Evolutionary conservation across 2,888 invertebrate genomes (phyloP).

Genomic region (Yponomeuta malinellus): DNA sequence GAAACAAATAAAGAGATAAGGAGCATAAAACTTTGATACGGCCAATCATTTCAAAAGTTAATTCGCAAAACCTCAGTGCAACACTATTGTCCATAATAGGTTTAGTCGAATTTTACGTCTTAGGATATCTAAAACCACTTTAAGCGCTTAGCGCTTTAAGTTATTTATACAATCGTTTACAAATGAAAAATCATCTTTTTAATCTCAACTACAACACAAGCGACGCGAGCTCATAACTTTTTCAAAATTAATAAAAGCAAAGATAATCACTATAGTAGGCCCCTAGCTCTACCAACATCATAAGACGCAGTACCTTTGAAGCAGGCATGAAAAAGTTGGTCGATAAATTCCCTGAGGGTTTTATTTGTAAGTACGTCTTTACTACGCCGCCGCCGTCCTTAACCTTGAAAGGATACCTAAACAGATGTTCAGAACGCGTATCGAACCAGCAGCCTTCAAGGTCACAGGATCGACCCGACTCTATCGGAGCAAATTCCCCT

Average conservation of each 20-base stretch:
- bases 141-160: background rate
- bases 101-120: background rate
- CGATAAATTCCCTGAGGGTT: conserved; percentile 1
- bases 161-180: too few species aligned
- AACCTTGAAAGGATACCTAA: conserved; percentile 54
- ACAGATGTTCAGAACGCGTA: conserved; percentile 40
- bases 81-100: too few species aligned
- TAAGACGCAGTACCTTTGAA: background rate
- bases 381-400: conserved; percentile 16
- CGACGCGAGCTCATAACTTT: background rate
- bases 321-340: background rate
- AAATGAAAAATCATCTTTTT: background rate
- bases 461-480: conserved; percentile 28
- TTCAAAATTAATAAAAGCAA: background rate
- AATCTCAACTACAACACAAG: background rate
- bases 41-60: background rate
- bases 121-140: background rate
- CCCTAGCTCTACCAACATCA: too few species aligned
- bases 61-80: too few species aligned
- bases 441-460: conserved; percentile 53
- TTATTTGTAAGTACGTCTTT: conserved; percentile 15
- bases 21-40: background rate
- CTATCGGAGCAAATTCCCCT: conserved; percentile 27
- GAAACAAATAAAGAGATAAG: too few species aligned
- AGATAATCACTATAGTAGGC: background rate